Evolutionary conservation across 2,797 vertebrate species (phyloP), one percentile per base, ranked within the genome.

Genomic region (Phataginus tetradactyla): DNA sequence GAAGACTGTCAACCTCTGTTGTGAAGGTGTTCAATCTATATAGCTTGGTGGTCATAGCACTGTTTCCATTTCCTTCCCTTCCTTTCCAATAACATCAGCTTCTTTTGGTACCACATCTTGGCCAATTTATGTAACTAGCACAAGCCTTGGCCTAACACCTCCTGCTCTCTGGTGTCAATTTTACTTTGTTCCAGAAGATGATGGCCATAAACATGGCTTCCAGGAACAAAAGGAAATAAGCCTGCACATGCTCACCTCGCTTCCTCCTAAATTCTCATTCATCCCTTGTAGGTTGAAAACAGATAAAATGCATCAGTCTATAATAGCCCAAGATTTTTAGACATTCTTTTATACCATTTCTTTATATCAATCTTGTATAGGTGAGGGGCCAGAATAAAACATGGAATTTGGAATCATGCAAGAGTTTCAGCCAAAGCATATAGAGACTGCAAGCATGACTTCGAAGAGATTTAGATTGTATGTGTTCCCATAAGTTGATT

Each of bases 341-440:
- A 68, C 20, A 79, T 20, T 92, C 71, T 90, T 92, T 97, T 93
- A 95, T 10, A 86, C 91, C 89, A 80, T 80, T 86, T 96, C 94
- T 97, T 95, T 96, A 93, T 59, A 96, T 90, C 94, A 61, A n/a
- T 96, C 77, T 90, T 86, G 96, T 77, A 97, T 97, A 86, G 51
- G 93, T 87, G 86, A 95, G 75, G 68, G 37, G 42, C 25, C 86
- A 96, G 95, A 98, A 95, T 7, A 98, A 97, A 97, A 78, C 66
- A 71, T 79, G 86, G 69, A 96, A 97, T 89, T 96, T 86, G 45
- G 66, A 97, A 61, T 94, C 90, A 42, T 61, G 91, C 32, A 91
- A 86, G 84, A 68, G 10, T 51, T 94, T 97, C 91, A 90, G 74
- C 11, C 63, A 95, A 75, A 20, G 20, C 18, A 93, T 84, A 91